Conservation (phyloP, 1,140 invertebrate genomes). For the Procambarus virginalis region DNA sequence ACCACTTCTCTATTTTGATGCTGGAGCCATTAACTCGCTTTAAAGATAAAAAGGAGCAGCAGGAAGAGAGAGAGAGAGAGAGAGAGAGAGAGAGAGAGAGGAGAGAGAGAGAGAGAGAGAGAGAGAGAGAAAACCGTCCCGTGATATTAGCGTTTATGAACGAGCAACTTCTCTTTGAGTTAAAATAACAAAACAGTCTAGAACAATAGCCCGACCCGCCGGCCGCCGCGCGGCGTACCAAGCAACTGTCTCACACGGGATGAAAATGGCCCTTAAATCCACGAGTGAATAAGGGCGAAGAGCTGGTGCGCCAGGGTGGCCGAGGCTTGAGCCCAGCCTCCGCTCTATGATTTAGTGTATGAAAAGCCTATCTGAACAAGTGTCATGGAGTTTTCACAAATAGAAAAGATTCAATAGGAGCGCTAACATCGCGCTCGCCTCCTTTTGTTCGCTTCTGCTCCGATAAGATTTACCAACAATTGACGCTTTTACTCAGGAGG, state of each 20-base stretch:
- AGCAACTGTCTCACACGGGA: neutral
- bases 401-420: conserved; percentile 66
- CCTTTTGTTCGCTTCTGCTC: conserved; percentile 48
- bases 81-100: too few species aligned
- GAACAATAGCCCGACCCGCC: conserved; percentile 49
- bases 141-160: conserved; percentile 63
- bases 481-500: conserved; percentile 62
- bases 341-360: conserved; percentile 61
- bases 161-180: conserved; percentile 58
- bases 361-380: conserved; percentile 68
- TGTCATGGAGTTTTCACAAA: conserved; percentile 68
- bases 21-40: too few species aligned
- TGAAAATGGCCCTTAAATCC: neutral
- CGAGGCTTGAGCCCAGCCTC: neutral
- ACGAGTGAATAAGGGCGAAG: neutral
- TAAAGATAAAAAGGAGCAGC: too few species aligned
- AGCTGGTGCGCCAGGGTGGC: neutral
- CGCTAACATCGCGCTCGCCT: conserved; percentile 48
- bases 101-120: too few species aligned
- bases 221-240: neutral
- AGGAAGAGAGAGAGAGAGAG: too few species aligned
- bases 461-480: conserved; percentile 69
- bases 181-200: conserved; percentile 65
- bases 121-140: too few species aligned
- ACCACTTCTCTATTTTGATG: too few species aligned